These are phyloP conservation scores for Heliconius ismenius DNA, from an alignment of 2,888 invertebrate species.

Conservation along the genomic window DNA sequence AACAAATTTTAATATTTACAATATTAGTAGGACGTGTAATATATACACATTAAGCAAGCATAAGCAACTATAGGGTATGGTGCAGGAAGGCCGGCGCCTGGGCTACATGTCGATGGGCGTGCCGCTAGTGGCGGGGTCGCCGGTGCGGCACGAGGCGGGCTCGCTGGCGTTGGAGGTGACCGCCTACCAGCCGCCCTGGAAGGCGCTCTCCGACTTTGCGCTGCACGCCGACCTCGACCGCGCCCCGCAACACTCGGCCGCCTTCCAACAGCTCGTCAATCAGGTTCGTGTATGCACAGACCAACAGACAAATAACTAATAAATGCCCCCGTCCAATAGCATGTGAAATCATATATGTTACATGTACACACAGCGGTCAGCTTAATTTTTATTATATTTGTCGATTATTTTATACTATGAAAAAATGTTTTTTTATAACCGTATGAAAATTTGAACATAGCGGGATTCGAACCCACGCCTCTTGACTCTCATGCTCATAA, in stretches of 20 bases:
- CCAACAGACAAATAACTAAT: no score
- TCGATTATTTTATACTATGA: no score
- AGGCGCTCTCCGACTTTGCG: conserved; percentile 97
- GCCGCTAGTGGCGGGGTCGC: conserved; percentile 98
- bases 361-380: no score
- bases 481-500: no score
- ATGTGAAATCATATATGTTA: no score
- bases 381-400: no score
- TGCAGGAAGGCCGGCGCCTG: conserved; percentile 95
- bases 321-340: no score
- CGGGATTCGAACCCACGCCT: no score
- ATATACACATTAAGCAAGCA: background rate
- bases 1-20: no score
- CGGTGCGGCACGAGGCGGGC: conserved; percentile 94
- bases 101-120: conserved; percentile 98
- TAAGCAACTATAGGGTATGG: conserved; percentile 26
- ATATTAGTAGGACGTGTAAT: no score
- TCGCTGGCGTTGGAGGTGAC: conserved; percentile 92
- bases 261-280: conserved; percentile 97
- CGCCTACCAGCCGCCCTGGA: conserved; percentile 98
- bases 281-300: conserved; percentile 79
- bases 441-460: no score
- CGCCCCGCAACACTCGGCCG: conserved; percentile 92
- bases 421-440: no score
- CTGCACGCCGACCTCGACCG: conserved; percentile 96